Evolutionary conservation across 2,888 invertebrate species (phyloP), one percentile per base, ranked within the genome.

Genomic region (Marasmarcha lunaedactyla): DNA sequence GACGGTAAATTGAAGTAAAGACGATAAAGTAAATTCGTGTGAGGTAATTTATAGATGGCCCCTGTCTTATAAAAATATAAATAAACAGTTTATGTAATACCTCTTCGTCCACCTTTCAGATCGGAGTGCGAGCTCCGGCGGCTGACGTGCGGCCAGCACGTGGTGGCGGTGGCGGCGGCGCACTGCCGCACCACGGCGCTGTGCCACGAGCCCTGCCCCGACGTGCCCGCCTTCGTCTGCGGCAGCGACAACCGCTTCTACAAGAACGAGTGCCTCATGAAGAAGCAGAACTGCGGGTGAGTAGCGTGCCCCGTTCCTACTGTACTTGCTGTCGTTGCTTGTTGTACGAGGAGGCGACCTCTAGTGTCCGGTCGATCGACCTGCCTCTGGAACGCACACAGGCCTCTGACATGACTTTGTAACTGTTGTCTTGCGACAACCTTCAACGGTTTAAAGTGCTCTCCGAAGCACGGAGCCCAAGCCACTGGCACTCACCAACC

Each of bases 171-270:
- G 1, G 89, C 94, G 0, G 87, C 91, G 0, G 87, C 93, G 35
- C 93, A 95, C 59, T 95, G 95, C 71, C 89, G 90, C 47, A 91
- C 93, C 15, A 95, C 95, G 0, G 92, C 93, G 1, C 87, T 90
- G 27, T 95, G 95, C 73, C 83, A 87, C 51, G 89, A 90, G 59
- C 85, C 87, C 38, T 93, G 92, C 58, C 86, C 87, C 14, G 87
- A 88, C 42, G 88, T 88, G 13, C 86, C 89, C n/a, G 89, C 89
- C 46, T 94, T 93, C 62, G 93, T 95, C 38, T 95, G 95, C 64
- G 94, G 93, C 26, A 94, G 94, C 6, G 95, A 95, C 71, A 94
- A 93, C 71, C 89, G 93, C 61, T 92, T 95, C 66, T 95, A 95
- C 72, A 89, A 90, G 57, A 94, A 92, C 67, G 93, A 94, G 73